Conservation (phyloP, 2,113 vertebrate species). For the Pterocles burchelli region DNA sequence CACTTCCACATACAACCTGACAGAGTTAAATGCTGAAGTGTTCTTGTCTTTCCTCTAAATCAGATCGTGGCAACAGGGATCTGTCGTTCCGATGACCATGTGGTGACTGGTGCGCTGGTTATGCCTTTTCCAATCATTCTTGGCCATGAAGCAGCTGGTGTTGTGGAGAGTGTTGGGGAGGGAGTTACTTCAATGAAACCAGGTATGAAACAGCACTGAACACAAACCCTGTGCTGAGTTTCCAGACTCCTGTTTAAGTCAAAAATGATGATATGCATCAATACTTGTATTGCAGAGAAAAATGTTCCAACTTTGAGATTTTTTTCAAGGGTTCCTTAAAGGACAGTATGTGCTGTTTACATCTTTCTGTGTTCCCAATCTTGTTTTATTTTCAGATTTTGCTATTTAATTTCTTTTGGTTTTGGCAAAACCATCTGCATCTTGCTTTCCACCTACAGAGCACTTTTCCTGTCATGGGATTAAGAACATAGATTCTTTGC, state of each 20-base stretch:
- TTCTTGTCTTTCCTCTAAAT: not conserved
- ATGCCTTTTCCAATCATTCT: conserved; percentile 84
- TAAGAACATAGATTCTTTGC: not conserved
- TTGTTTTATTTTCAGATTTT: not conserved
- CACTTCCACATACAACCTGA: fast-evolving
- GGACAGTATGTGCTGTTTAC: not conserved
- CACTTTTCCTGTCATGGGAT: not conserved
- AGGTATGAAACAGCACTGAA: conserved; percentile 42
- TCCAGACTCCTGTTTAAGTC: not conserved
- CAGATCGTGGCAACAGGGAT: conserved; percentile 84
- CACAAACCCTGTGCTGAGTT: not conserved
- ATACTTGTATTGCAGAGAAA: not conserved
- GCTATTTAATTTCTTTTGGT: not conserved
- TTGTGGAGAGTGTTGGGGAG: conserved; percentile 84
- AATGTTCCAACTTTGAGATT: not conserved
- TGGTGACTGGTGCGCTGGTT: conserved; percentile 65
- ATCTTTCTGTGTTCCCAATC: not conserved
- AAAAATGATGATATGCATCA: not conserved
- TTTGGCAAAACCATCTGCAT: not conserved
- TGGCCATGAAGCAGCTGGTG: conserved; percentile 86
- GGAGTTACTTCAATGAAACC: conserved; percentile 72
- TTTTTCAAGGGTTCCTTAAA: not conserved
- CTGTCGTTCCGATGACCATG: conserved; percentile 86
- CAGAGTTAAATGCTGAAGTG: not conserved
- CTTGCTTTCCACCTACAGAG: not conserved